phyloP scores from a whole-genome alignment of 1,140 invertebrate species.

The Marisa cornuarietis region DNA sequence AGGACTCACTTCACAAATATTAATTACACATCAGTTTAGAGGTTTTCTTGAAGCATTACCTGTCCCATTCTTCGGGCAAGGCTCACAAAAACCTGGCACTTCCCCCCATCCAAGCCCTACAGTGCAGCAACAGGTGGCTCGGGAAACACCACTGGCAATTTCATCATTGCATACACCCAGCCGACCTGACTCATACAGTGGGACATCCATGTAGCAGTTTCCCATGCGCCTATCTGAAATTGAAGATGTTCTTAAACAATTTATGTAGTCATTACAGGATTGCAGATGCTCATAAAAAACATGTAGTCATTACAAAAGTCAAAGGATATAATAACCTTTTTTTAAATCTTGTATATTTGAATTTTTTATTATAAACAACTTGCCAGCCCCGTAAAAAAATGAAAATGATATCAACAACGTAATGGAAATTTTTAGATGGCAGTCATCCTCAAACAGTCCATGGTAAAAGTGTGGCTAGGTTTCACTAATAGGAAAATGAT shows the following conservation, averaged over 20 bases:
- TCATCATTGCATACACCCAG: conserved; percentile 68
- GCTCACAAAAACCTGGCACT: conserved; percentile 73
- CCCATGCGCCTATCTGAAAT: conserved; percentile 79
- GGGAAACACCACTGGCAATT: conserved; percentile 75
- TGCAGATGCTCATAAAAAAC: conserved; percentile 21
- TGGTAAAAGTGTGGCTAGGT: no score
- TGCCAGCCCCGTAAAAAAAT: no score
- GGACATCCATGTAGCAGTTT: conserved; percentile 77
- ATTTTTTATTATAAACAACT: no score
- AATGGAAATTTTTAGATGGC: no score
- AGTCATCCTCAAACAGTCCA: no score
- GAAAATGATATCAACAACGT: no score
- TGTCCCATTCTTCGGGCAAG: conserved; percentile 74
- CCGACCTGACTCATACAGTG: conserved; percentile 61
- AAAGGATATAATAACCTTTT: no score
- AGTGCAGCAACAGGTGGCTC: conserved; percentile 87
- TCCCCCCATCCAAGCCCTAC: conserved; percentile 86
- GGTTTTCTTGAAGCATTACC: conserved; percentile 36
- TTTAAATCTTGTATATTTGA: no score
- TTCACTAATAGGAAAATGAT: no score
- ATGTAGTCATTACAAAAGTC: not conserved
- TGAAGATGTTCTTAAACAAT: conserved; percentile 21
- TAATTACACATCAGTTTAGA: no score
- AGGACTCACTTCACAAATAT: no score
- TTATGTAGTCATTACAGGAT: not conserved